A percentile compares a stretch with the other conserved stretches of the same genome.
Conservation (phyloP, 2,113 vertebrate species). For the Psephotus haematonotus region DNA sequence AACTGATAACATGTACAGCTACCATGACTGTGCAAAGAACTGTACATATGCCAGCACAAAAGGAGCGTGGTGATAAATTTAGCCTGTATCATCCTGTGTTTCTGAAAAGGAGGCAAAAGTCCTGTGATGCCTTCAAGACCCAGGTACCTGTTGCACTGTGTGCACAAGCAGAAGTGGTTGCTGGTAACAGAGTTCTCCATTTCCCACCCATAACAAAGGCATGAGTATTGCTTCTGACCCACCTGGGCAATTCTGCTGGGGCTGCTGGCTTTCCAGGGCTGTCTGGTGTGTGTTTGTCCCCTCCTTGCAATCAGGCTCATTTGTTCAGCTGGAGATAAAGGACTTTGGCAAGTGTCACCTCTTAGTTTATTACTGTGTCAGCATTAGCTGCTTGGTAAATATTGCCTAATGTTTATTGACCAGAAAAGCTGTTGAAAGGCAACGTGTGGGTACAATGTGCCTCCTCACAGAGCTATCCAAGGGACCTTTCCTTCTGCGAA, state of each 20-base stretch:
- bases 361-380: constrained; percentile 8
- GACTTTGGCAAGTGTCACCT: not conserved
- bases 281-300: not conserved
- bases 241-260: not conserved
- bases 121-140: not conserved
- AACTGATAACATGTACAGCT: not conserved
- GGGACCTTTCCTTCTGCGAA: not conserved
- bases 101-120: not conserved
- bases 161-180: not conserved
- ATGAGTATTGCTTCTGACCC: not conserved
- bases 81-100: not conserved
- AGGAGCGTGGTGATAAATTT: not conserved
- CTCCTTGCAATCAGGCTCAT: not conserved
- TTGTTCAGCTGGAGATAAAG: not conserved
- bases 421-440: not conserved
- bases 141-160: not conserved
- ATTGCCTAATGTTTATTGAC: not conserved
- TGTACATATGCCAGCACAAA: not conserved
- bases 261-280: not conserved
- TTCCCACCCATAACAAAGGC: not conserved
- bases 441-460: not conserved
- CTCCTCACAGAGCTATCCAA: not conserved
- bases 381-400: constrained; percentile 30
- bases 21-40: not conserved
- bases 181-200: not conserved